A percentile compares a stretch with the other conserved stretches of the same genome.
Conservation (phyloP, 2,113 vertebrate genomes). For the Datnioides undecimradiatus region DNA sequence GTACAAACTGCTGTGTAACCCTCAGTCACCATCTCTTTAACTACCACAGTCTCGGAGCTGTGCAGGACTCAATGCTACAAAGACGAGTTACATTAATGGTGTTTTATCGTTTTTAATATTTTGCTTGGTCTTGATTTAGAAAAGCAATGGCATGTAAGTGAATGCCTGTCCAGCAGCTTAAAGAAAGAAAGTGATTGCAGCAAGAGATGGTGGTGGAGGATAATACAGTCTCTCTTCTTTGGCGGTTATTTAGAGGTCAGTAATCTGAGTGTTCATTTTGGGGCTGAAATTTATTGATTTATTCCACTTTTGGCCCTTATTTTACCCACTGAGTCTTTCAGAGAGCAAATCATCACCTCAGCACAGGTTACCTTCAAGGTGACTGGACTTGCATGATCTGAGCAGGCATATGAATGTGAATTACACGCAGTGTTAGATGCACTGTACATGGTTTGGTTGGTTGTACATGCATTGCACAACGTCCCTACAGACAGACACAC, state of each 20-base stretch:
- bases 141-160: not conserved
- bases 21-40: constrained; percentile 12
- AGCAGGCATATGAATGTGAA: not conserved
- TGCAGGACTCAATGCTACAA: not conserved
- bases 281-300: constrained; percentile 33
- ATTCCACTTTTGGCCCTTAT: not conserved
- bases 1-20: constrained; percentile 66
- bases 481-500: constrained; percentile 17
- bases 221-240: not conserved
- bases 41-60: not conserved
- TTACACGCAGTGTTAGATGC: not conserved
- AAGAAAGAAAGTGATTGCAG: not conserved
- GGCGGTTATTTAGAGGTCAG: constrained; percentile 26
- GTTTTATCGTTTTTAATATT: not conserved
- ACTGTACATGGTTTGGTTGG: not conserved
- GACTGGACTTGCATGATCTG: not conserved
- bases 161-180: not conserved
- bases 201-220: not conserved
- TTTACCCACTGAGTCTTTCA: not conserved
- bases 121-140: not conserved
- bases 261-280: constrained; percentile 12
- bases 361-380: not conserved
- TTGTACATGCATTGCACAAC: constrained; percentile 27
- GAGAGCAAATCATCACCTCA: not conserved
- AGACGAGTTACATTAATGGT: not conserved